Percentiles rank a stretch among this genome's conserved stretches.
phyloP scores from a whole-genome alignment of 2,888 invertebrate species.

The Malthinus flaveolus region DNA sequence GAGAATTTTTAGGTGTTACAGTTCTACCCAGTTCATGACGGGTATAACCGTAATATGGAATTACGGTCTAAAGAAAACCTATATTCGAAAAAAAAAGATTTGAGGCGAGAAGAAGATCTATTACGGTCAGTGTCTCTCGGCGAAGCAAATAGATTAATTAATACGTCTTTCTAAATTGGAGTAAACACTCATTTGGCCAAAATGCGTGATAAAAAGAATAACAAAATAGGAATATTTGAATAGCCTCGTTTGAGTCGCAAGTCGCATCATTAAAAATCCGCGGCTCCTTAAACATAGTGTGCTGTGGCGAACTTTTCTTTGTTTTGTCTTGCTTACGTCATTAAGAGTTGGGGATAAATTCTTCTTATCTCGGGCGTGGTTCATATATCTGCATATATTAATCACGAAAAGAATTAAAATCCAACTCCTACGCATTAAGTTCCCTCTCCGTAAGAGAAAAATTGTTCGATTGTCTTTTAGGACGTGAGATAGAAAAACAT shows the following conservation, averaged over 20 bases:
- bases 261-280: conserved; percentile 39
- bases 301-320: conserved; percentile 53
- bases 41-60: no score
- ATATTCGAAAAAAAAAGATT: no score
- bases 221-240: background rate
- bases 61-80: no score
- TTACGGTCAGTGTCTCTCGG: no score
- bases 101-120: no score
- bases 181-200: background rate
- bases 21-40: no score
- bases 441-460: no score
- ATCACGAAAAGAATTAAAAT: conserved; percentile 2
- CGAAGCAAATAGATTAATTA: no score
- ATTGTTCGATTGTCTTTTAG: no score
- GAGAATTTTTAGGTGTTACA: no score
- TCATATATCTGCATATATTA: conserved; percentile 37
- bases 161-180: background rate
- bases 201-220: conserved; percentile 3
- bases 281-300: conserved; percentile 32
- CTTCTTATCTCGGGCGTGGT: conserved; percentile 39
- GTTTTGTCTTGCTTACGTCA: conserved; percentile 61
- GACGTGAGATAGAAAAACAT: background rate
- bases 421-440: no score
- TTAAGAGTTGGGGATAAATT: conserved; percentile 52
- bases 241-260: conserved; percentile 16